phyloP scores from a whole-genome alignment of 2,888 invertebrate species.

The Drosophila cognata region DNA sequence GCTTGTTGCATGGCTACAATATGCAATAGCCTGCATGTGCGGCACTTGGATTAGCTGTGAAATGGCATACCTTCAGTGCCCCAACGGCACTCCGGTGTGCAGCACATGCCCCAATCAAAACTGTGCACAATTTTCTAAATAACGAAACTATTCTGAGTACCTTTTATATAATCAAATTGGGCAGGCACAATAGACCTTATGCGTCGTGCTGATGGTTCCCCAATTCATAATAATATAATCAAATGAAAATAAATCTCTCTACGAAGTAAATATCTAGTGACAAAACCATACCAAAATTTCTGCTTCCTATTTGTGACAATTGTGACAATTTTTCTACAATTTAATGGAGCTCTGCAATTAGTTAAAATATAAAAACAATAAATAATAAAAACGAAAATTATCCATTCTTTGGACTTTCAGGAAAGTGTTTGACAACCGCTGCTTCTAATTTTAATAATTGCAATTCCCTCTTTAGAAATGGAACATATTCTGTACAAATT shows the following conservation, averaged over 20 bases:
- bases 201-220: too few species aligned
- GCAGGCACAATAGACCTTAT: too few species aligned
- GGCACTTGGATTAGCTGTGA: conserved; percentile 22
- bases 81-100: background rate
- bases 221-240: too few species aligned
- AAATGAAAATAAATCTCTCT: too few species aligned
- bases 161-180: background rate
- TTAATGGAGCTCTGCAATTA: too few species aligned
- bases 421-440: background rate
- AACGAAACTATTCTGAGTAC: background rate
- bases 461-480: background rate
- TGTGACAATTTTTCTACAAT: background rate
- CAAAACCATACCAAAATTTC: background rate
- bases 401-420: background rate
- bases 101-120: background rate
- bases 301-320: background rate
- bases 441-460: background rate
- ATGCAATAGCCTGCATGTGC: conserved; percentile 36
- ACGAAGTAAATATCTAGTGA: background rate
- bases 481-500: background rate
- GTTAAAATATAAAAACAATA: background rate
- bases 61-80: conserved; percentile 11
- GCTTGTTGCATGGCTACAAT: conserved; percentile 28
- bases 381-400: rapidly evolving
- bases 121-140: background rate